These are phyloP conservation scores for Bos taurus DNA, from an alignment of 2,113 vertebrate species.

Conservation along the genomic window ARS-UCD2.0 NC_037332.1:70589001-70589500, in stretches of 20 bases:
- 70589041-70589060: not conserved
- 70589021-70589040: too few relatives aligned
- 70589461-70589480: not conserved
- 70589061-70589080: not conserved
- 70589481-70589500: not conserved
- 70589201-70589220: not conserved
- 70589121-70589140: not conserved
- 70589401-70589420: not conserved
- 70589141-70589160: not conserved
- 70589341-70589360: not conserved
- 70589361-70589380: not conserved
- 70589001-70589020: not conserved
- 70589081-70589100: not conserved
- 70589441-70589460: not conserved
- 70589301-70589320: not conserved
- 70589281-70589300: not conserved
- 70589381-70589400: not conserved
- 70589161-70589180: not conserved
- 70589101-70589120: not conserved
- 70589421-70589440: too few relatives aligned
- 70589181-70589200: not conserved
- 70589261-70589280: not conserved
- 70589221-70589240: not conserved
- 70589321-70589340: not conserved
- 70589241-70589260: not conserved